A percentile compares a stretch with the other conserved stretches of the same genome.
Evolutionary conservation across 2,797 vertebrate species (phyloP).

Genomic region (Rhadinocentrus ornatus): DNA sequence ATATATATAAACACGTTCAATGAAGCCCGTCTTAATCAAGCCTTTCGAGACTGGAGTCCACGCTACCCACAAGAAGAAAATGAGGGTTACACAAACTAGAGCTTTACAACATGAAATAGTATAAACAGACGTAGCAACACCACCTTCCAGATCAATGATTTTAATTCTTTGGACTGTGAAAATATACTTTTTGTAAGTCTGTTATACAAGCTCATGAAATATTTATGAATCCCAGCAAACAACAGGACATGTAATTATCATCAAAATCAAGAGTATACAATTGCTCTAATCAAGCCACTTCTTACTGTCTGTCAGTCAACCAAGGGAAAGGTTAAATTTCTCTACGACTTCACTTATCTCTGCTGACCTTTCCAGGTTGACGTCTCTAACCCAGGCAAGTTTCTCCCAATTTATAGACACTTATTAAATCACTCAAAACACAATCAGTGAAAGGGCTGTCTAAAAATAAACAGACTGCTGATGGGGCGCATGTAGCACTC

Average conservation of each 20-base stretch:
- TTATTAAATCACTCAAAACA: conserved; percentile 67
- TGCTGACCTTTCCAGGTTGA: conserved; percentile 68
- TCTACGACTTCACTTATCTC: conserved; percentile 63
- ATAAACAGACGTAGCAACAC: no score
- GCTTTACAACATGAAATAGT: no score
- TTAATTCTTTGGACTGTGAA: conserved; percentile 16
- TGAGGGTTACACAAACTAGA: no score
- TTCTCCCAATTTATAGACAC: conserved; percentile 48
- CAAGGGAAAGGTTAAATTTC: conserved; percentile 70
- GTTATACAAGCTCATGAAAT: conserved; percentile 60
- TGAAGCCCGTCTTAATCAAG: no score
- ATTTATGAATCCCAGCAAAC: conserved; percentile 72
- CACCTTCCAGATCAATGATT: no score
- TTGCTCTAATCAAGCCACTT: conserved; percentile 81
- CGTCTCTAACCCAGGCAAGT: conserved; percentile 55
- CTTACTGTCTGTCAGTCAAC: conserved; percentile 65
- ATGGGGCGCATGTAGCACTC: conserved; percentile 8
- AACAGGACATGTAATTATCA: conserved; percentile 84
- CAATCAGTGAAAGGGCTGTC: conserved; percentile 53
- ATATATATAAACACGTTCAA: no score
- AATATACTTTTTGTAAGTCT: conserved; percentile 39
- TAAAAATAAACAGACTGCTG: conserved; percentile 63
- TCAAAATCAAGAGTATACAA: conserved; percentile 79
- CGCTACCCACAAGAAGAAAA: no score
- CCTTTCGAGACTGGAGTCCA: no score